A percentile compares a stretch with the other conserved stretches of the same genome.
These are phyloP conservation scores for Coracias cyanogaster DNA, from an alignment of 2,797 vertebrate species.

Conservation along the genomic window DNA sequence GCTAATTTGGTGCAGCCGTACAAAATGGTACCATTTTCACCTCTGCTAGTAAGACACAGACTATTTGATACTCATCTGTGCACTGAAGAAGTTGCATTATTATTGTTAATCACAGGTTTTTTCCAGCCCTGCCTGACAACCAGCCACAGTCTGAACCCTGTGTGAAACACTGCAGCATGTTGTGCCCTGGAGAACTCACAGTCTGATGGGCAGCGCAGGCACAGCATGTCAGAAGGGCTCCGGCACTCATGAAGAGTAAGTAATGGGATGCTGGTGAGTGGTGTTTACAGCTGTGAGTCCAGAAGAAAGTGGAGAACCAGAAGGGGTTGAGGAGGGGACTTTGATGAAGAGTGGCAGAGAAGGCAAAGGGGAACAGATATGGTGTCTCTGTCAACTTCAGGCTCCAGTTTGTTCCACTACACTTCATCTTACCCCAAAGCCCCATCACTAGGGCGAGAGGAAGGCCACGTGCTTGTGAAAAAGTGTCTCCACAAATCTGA, in stretches of 20 bases:
- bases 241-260: background rate
- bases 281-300: background rate
- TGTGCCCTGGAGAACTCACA: background rate
- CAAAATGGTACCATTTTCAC: background rate
- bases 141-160: background rate
- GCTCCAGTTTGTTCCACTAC: background rate
- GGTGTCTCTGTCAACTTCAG: background rate
- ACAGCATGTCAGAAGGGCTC: background rate
- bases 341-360: background rate
- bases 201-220: background rate
- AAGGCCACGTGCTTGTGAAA: background rate
- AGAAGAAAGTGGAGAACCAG: background rate
- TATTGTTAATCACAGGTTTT: background rate
- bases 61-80: background rate
- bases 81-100: background rate
- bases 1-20: background rate
- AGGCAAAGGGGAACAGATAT: background rate
- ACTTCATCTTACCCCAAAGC: background rate
- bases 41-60: background rate
- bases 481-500: background rate
- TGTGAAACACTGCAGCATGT: rapidly evolving
- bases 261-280: background rate
- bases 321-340: background rate
- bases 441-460: background rate
- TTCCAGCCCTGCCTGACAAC: background rate